phyloP scores from a whole-genome alignment of 2,888 invertebrate genomes.

The Apocheima hispidaria region DNA sequence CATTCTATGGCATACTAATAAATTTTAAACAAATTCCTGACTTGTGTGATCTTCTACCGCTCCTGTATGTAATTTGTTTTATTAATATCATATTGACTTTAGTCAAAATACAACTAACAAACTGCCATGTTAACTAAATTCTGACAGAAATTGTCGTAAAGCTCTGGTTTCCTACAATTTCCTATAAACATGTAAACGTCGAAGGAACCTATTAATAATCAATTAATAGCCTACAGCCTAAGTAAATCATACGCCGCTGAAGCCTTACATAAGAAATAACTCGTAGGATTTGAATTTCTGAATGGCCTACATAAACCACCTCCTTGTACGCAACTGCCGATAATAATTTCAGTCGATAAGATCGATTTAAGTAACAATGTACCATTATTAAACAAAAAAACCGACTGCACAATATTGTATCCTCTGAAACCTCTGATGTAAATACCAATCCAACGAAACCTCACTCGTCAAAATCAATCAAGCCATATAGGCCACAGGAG shows the following conservation, averaged over 20 bases:
- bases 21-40: not conserved
- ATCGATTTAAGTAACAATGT: too few species aligned
- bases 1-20: not conserved
- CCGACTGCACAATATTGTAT: too few species aligned
- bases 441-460: too few species aligned
- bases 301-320: constrained; percentile 56
- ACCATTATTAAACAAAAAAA: too few species aligned
- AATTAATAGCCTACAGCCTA: constrained; percentile 62
- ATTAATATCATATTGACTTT: constrained; percentile 32
- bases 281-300: constrained; percentile 68
- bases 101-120: constrained; percentile 37
- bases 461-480: too few species aligned
- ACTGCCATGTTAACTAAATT: constrained; percentile 39
- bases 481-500: too few species aligned
- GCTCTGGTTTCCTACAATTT: constrained; percentile 45
- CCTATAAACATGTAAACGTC: constrained; percentile 53
- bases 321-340: constrained; percentile 66
- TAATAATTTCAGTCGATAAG: constrained; percentile 43
- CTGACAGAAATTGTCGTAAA: constrained; percentile 38
- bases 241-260: constrained; percentile 70
- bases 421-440: too few species aligned
- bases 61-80: constrained; percentile 11
- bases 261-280: constrained; percentile 66
- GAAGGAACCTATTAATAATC: constrained; percentile 62
- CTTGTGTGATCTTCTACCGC: constrained; percentile 14